Percentiles rank a stretch among this genome's conserved stretches.
Conservation (phyloP, 92 coral and sea anemone genomes). For the Micromussa lordhowensis region DNA sequence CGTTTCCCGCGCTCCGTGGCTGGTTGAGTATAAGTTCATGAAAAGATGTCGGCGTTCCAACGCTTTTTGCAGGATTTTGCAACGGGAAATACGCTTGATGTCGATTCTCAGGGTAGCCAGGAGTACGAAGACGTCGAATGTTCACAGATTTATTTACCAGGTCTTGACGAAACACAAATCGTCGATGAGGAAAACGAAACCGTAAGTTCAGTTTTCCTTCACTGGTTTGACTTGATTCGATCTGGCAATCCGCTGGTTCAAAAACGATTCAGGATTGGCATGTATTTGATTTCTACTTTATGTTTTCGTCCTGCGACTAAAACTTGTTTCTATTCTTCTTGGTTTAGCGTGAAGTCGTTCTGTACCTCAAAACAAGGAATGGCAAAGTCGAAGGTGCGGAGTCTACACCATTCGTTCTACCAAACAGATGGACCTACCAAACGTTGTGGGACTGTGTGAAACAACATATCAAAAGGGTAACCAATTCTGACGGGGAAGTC, state of each 20-base stretch:
- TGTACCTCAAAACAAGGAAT: slow-evolving; percentile 49
- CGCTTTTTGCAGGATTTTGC: slow-evolving; percentile 9
- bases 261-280: background rate
- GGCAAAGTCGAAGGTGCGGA: slow-evolving; percentile 61
- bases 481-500: background rate
- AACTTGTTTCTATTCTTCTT: background rate
- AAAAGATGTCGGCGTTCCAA: too few relatives aligned
- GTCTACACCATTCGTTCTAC: slow-evolving; percentile 58
- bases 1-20: too few relatives aligned
- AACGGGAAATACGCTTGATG: background rate
- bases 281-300: too few relatives aligned
- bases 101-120: background rate
- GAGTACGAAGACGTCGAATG: slow-evolving; percentile 2
- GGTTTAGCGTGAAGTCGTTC: slow-evolving; percentile 19
- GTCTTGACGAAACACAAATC: background rate
- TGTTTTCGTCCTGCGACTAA: background rate
- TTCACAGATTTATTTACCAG: background rate
- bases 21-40: too few relatives aligned
- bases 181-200: slow-evolving; percentile 10
- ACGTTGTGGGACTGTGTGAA: slow-evolving; percentile 18
- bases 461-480: slow-evolving; percentile 5
- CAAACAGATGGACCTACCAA: slow-evolving; percentile 53
- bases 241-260: slow-evolving; percentile 8
- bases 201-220: background rate
- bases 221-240: too few relatives aligned